Evolutionary conservation across 2,888 invertebrate genomes (phyloP).

Genomic region (Myopa tessellatipennis): DNA sequence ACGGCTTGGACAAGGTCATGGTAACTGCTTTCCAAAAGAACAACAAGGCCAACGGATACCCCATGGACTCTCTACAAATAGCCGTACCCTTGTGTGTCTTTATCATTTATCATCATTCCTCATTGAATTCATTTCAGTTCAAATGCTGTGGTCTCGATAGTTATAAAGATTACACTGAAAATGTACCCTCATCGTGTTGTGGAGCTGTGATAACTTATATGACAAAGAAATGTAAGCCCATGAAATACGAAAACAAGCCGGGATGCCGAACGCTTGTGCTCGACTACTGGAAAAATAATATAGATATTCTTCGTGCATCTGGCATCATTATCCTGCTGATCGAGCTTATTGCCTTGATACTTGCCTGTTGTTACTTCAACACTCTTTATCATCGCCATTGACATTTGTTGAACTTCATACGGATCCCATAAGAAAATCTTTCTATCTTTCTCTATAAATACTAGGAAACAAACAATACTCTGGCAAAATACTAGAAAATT

Average conservation of each 20-base stretch:
- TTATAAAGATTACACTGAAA: slow-evolving; percentile 50
- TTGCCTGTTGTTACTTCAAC: slow-evolving; percentile 1
- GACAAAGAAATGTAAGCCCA: slow-evolving; percentile 20
- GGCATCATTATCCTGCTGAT: neutral
- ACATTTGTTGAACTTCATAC: too few species aligned
- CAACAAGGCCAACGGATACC: slow-evolving; percentile 43
- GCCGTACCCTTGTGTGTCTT: slow-evolving; percentile 53
- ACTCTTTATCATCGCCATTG: too few species aligned
- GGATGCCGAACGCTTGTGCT: neutral
- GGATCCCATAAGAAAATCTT: too few species aligned
- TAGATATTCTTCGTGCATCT: neutral
- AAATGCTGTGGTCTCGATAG: slow-evolving; percentile 59
- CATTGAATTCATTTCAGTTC: slow-evolving; percentile 48
- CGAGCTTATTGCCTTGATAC: neutral
- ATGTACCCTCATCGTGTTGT: slow-evolving; percentile 57
- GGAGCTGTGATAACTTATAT: neutral
- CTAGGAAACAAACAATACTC: too few species aligned
- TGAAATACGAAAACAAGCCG: neutral
- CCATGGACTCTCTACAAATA: slow-evolving; percentile 61
- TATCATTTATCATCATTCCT: too few species aligned
- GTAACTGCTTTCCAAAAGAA: slow-evolving; percentile 63
- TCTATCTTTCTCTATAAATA: too few species aligned
- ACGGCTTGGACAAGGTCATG: slow-evolving; percentile 70
- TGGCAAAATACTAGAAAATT: too few species aligned
- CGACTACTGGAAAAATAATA: neutral